Conservation (phyloP, 2,113 vertebrate species). For the Vanacampus margaritifer region DNA sequence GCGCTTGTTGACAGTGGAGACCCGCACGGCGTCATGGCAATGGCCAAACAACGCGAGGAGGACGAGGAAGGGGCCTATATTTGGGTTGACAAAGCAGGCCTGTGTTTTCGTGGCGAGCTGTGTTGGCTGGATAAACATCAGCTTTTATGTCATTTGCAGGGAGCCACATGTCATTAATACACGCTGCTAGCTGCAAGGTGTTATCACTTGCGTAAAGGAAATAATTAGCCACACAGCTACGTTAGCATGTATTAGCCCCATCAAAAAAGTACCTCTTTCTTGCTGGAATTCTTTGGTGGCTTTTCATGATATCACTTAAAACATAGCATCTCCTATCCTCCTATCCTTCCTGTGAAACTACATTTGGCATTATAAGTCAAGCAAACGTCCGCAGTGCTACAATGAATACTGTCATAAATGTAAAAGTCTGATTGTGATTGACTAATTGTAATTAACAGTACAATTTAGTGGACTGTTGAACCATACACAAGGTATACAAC, state of each 20-base stretch:
- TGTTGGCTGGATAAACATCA: constrained; percentile 57
- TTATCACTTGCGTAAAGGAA: not conserved
- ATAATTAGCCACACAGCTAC: not conserved
- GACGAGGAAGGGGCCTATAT: not conserved
- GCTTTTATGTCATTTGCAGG: constrained; percentile 10
- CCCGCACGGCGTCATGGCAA: constrained; percentile 53
- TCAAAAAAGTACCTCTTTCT: not conserved
- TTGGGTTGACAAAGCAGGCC: constrained; percentile 36
- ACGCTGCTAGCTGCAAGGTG: not conserved
- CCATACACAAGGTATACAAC: too few species aligned
- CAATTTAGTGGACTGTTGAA: too few species aligned
- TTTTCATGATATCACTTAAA: not conserved
- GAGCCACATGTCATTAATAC: constrained; percentile 1
- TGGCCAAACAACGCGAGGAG: constrained; percentile 52
- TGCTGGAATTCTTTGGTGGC: not conserved
- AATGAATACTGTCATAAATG: too few species aligned
- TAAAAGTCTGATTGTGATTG: too few species aligned
- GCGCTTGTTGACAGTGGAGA: constrained; percentile 56
- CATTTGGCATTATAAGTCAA: too few species aligned
- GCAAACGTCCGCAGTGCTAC: not conserved
- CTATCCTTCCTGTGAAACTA: not conserved
- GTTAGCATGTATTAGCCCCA: not conserved
- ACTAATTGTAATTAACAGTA: too few species aligned
- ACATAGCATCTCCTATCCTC: not conserved
- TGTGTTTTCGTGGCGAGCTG: constrained; percentile 41